Percentiles rank a stretch among this genome's conserved stretches.
Evolutionary conservation across 1,140 invertebrate genomes (phyloP).

Genomic region (Epicauta chinensis): DNA sequence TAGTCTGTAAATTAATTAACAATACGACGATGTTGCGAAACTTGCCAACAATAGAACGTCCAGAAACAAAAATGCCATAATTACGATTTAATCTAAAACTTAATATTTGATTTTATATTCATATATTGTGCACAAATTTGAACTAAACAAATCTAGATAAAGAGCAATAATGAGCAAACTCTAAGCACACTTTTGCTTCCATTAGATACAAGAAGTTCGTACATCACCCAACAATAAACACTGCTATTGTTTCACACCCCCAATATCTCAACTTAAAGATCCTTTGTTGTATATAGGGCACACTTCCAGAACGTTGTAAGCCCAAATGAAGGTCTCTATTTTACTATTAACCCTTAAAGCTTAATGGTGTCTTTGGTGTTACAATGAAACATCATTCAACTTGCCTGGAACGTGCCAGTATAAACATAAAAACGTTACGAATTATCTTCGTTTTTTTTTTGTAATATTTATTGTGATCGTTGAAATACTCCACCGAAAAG

Average conservation of each 20-base stretch:
- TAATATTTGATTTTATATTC: not conserved
- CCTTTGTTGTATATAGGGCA: not conserved
- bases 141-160: no score
- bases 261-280: slow-evolving; percentile 3
- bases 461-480: no score
- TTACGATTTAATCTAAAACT: not conserved
- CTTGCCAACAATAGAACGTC: not conserved
- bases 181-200: slow-evolving; percentile 11
- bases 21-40: slow-evolving; percentile 6
- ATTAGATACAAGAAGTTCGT: slow-evolving; percentile 20
- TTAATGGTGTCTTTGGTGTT: no score
- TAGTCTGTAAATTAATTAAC: slow-evolving; percentile 12
- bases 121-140: not conserved
- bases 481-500: no score
- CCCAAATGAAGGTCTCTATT: no score
- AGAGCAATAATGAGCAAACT: no score
- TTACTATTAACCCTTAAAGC: no score
- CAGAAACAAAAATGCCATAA: not conserved
- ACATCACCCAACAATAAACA: slow-evolving; percentile 19
- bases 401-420: no score
- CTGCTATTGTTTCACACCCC: slow-evolving; percentile 16
- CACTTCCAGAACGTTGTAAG: no score
- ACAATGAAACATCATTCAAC: no score
- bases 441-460: no score
- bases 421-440: no score